Evolutionary conservation across 64 coral and sea anemone genomes (phyloP), one percentile per base, ranked within the genome.

Genomic region (Dendrophyllia cribrosa): DNA sequence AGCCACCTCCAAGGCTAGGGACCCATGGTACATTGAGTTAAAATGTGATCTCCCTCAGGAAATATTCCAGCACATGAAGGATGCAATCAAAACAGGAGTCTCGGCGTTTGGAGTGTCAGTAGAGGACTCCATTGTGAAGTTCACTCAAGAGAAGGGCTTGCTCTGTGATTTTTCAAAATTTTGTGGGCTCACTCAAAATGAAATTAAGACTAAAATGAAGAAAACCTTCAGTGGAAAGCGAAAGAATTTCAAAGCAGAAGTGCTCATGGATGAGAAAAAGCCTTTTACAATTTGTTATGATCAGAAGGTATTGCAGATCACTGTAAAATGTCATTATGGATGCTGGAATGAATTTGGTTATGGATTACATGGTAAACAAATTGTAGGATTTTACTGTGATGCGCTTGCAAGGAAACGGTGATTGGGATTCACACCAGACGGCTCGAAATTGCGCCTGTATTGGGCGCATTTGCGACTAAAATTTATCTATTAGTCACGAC

Each of bases 281-380:
- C 92, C 49, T 61, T 94, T 94, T 94, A 66, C 59, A n/a, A 80
- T 79, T 48, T 23, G 51, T 51, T 86, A 67, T 69, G 19, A 86
- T 86, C n/a, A 47, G 21, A 66, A 77, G 55, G 17, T 50, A 75
- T 85, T 51, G 79, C 14, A 92, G 76, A 70, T 86, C 5, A 86
- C 24, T 77, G 43, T 86, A 0, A 51, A 7, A 43, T 92, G 91
- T 62, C 45, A 76, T 59, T 90, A 77, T 51, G 71, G 58, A 67
- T 93, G 75, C 51, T 81, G 75, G 75, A 93, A 93, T 72, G 92
- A 94, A 51, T 94, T 94, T 89, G 92, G 92, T 0, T 89, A 89
- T 66, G 58, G 76, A 47, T 94, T 94, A 88, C 67, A 87, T 72
- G 25, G 77, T 52, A 14, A 59, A 90, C 7, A 43, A 61, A 67